These are phyloP conservation scores for Phrynocephalus versicolor DNA, from an alignment of 2,113 vertebrate species.

Conservation along the genomic window DNA sequence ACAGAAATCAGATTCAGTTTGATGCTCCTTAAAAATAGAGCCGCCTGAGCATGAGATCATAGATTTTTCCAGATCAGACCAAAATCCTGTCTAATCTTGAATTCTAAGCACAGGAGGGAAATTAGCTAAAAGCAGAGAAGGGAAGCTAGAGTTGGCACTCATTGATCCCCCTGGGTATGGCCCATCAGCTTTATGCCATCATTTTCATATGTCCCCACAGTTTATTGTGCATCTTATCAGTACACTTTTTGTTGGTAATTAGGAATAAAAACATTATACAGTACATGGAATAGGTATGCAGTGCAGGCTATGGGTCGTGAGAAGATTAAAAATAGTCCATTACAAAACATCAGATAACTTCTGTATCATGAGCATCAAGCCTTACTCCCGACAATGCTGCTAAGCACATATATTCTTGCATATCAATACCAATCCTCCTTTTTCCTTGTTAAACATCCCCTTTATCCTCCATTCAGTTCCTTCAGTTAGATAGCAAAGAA, in stretches of 20 bases:
- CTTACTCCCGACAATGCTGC: not conserved
- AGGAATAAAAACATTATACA: no score
- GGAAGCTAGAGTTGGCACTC: not conserved
- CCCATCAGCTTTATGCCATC: not conserved
- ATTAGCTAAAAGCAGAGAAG: not conserved
- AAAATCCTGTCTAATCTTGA: not conserved
- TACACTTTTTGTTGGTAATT: not conserved
- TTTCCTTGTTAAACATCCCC: not conserved
- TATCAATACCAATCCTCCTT: not conserved
- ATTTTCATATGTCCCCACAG: not conserved
- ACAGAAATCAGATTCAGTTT: not conserved
- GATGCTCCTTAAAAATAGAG: not conserved
- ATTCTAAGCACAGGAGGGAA: not conserved
- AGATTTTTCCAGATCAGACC: not conserved
- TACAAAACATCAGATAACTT: not conserved
- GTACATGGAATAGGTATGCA: not conserved
- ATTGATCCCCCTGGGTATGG: no score
- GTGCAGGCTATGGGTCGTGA: not conserved
- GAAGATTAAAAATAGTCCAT: not conserved
- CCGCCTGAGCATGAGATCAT: not conserved
- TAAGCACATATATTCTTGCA: not conserved
- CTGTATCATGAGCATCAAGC: not conserved
- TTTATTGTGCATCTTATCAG: not conserved
- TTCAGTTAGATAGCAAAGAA: not conserved
- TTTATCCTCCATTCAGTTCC: not conserved